These are phyloP conservation scores for Dinocampus coccinellae DNA, from an alignment of 2,888 invertebrate genomes.

Conservation along the genomic window DNA sequence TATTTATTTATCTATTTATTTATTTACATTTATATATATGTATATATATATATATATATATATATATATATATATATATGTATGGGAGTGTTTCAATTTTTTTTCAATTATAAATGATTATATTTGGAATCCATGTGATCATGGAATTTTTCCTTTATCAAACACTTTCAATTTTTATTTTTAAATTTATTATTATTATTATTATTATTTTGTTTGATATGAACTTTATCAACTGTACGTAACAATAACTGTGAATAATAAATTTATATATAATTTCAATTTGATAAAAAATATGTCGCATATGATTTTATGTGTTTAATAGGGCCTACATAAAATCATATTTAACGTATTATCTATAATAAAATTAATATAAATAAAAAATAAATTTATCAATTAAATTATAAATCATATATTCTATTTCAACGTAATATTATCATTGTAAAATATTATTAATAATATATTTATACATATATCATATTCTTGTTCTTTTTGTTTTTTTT, in stretches of 20 bases:
- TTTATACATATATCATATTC: too few relatives aligned
- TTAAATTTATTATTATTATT: too few relatives aligned
- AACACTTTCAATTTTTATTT: too few relatives aligned
- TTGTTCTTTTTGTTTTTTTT: too few relatives aligned
- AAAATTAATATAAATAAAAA: constrained; percentile 30
- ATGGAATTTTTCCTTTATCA: too few relatives aligned
- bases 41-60: background rate
- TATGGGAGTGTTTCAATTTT: too few relatives aligned
- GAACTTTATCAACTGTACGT: too few relatives aligned
- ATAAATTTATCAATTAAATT: constrained; percentile 41
- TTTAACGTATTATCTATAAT: constrained; percentile 55
- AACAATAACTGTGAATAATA: background rate
- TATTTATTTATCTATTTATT: too few relatives aligned
- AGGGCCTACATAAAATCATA: constrained; percentile 64
- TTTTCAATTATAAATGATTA: too few relatives aligned
- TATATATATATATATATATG: background rate
- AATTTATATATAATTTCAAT: background rate
- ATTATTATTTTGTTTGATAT: background rate
- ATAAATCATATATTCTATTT: background rate
- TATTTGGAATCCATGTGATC: too few relatives aligned
- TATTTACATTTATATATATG: background rate
- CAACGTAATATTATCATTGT: too few relatives aligned
- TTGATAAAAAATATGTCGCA: constrained; percentile 54
- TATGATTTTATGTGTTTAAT: constrained; percentile 59
- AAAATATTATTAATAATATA: too few relatives aligned